Evolutionary conservation across 2,888 invertebrate genomes (phyloP), one percentile per base, ranked within the genome.

Genomic region (Apotomis capreana): DNA sequence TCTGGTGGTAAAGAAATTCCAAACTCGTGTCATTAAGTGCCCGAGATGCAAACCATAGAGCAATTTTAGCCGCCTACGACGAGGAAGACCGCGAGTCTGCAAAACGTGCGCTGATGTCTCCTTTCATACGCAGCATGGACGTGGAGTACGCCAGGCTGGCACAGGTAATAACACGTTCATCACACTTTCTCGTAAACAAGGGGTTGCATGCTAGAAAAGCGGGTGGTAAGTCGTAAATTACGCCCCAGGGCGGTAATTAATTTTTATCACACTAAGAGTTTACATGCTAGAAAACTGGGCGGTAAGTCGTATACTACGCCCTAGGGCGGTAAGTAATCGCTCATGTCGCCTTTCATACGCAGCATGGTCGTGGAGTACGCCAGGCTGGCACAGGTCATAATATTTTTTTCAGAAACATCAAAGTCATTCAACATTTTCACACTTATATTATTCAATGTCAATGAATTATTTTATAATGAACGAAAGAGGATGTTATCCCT

Each of bases 281-380:
- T 26, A 26, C 26, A 26, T 26, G 26, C 26, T 26, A 2, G 26
- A 26, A 26, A 26, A 26, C 26, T 26, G 26, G 2, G 26, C 26
- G 26, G 26, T 26, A 26, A 26, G 26, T 26, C 26, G 26, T 26
- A 26, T 15, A 15, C 1, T 15, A 15, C 15, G 15, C 15, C 15
- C 15, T 15, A 15, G 15, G 15, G 15, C 15, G 15, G 15, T 15
- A 15, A 15, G 15, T 15, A 15, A 15, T 15, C 97, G 0, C 90
- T 98, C 2, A 95, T 95, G 72, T 95, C 95, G 77, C 96, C 98
- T 0, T 98, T 98, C 86, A 97, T 98, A 69, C 96, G 97, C 76
- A 97, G 97, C 85, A 97, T 98, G 98, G 98, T 98, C 86, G 96
- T 98, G 5, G 98, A 98, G 85, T 98, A 97, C 84, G 95, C 97